Conservation (phyloP, 2,113 vertebrate species). For the Danionella cerebrum region DNA sequence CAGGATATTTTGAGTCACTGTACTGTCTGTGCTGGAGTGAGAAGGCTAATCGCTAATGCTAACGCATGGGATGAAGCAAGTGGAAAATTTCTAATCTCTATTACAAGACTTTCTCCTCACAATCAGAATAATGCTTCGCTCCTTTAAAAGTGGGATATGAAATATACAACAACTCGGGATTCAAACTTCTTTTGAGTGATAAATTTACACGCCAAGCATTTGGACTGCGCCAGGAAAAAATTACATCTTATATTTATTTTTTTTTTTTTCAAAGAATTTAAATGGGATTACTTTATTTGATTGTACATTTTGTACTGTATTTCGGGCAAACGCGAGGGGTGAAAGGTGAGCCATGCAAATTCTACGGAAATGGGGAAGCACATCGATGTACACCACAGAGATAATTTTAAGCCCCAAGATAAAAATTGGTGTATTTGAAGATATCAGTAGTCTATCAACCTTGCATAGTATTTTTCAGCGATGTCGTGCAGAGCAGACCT, state of each 20-base stretch:
- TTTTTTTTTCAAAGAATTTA: neutral
- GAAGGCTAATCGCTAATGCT: constrained; percentile 14
- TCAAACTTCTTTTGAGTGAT: neutral
- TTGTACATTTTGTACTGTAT: too few relatives aligned
- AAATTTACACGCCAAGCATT: neutral
- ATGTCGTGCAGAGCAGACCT: too few relatives aligned
- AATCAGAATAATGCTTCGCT: neutral
- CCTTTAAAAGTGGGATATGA: neutral
- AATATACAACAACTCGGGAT: neutral
- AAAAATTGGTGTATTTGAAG: too few relatives aligned
- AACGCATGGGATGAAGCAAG: constrained; percentile 9
- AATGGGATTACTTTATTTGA: too few relatives aligned
- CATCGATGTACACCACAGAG: too few relatives aligned
- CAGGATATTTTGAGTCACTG: neutral
- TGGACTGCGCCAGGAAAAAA: too few relatives aligned
- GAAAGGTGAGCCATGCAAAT: too few relatives aligned
- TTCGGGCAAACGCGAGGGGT: too few relatives aligned
- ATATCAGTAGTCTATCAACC: too few relatives aligned
- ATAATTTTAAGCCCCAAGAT: too few relatives aligned
- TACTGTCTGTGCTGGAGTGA: neutral
- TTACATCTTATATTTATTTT: neutral
- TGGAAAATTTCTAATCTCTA: constrained; percentile 4
- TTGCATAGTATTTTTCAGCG: too few relatives aligned
- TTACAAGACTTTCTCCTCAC: neutral
- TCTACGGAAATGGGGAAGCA: too few relatives aligned